These are phyloP conservation scores for Syngnathus scovelli DNA, from an alignment of 2,113 vertebrate species.

Conservation along the genomic window DNA sequence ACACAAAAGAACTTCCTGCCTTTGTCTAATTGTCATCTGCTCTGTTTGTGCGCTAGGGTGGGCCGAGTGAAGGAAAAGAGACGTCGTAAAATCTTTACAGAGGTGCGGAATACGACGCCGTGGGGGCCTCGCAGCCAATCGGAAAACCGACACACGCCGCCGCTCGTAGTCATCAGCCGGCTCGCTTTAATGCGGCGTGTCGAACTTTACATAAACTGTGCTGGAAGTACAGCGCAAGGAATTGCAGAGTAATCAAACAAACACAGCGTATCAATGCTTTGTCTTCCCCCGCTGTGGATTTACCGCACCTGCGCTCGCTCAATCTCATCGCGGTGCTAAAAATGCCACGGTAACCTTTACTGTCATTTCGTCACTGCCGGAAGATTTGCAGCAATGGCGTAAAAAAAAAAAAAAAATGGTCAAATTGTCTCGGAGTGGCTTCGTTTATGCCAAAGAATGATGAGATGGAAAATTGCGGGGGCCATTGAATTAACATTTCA, in stretches of 20 bases:
- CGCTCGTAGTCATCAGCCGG: neutral
- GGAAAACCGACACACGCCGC: conserved; percentile 1
- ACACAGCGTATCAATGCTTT: neutral
- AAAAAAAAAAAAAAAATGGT: neutral
- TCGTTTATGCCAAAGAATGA: conserved; percentile 12
- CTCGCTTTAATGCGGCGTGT: neutral
- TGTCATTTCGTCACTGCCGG: neutral
- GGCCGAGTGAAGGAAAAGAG: conserved; percentile 22
- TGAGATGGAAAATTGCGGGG: conserved; percentile 28
- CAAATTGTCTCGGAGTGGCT: conserved; percentile 5
- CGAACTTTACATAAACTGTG: conserved; percentile 1
- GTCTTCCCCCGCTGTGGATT: neutral
- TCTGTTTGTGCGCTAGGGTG: conserved; percentile 17
- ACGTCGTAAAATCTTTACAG: conserved; percentile 40
- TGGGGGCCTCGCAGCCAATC: conserved; percentile 11
- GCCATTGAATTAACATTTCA: conserved; percentile 32
- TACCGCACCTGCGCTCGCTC: neutral
- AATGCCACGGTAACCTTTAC: neutral
- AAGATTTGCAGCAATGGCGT: conserved; percentile 1
- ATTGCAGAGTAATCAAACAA: neutral
- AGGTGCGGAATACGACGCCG: conserved; percentile 35
- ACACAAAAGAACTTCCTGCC: conserved; percentile 29
- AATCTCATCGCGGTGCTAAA: neutral
- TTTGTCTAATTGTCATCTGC: conserved; percentile 18
- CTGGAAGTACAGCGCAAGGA: neutral